phyloP scores from a whole-genome alignment of 2,888 invertebrate species.

The Papilio gigon region DNA sequence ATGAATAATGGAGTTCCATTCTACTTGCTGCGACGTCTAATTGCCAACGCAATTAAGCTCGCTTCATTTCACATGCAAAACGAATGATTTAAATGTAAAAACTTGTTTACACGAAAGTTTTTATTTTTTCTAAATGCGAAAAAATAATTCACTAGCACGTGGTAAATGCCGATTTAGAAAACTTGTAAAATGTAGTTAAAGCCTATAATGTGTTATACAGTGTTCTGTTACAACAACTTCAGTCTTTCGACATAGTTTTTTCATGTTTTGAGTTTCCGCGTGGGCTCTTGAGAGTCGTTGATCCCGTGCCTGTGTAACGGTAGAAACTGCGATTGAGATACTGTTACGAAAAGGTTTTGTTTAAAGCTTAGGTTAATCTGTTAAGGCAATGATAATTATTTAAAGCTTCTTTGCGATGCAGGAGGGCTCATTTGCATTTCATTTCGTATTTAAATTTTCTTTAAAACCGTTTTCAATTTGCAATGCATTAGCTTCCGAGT shows the following conservation, averaged over 20 bases:
- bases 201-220: too few relatives aligned
- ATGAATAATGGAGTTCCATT: conserved; percentile 23
- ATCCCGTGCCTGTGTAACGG: neutral
- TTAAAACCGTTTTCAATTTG: conserved; percentile 30
- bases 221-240: neutral
- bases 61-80: conserved; percentile 21
- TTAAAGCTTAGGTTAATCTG: conserved; percentile 11
- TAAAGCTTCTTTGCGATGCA: conserved; percentile 13
- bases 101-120: neutral
- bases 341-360: neutral
- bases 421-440: conserved; percentile 25
- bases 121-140: neutral
- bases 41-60: conserved; percentile 25
- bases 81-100: conserved; percentile 1
- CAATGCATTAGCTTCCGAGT: conserved; percentile 22
- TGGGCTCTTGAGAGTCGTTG: neutral
- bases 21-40: conserved; percentile 12
- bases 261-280: neutral
- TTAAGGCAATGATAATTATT: conserved; percentile 18
- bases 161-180: neutral
- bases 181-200: too few relatives aligned
- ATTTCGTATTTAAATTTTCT: conserved; percentile 32
- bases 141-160: neutral
- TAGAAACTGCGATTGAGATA: neutral
- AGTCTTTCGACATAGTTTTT: neutral